Percentiles rank a stretch among this genome's conserved stretches.
phyloP scores from a whole-genome alignment of 2,797 vertebrate genomes.

The Falco peregrinus region DNA sequence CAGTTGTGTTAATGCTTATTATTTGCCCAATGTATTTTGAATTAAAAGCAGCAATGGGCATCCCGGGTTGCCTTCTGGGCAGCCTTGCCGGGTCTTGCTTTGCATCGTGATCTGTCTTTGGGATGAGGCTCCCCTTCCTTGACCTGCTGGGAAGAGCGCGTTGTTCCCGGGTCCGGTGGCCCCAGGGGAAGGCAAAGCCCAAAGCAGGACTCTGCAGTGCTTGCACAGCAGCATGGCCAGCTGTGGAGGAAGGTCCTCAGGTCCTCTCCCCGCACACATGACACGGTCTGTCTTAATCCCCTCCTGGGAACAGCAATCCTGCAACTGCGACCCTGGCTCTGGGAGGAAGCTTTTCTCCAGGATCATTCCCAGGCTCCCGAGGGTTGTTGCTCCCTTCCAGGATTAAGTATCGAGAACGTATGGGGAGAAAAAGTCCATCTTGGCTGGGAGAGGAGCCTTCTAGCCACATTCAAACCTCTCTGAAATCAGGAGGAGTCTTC shows the following conservation, averaged over 20 bases:
- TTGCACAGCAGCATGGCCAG: background rate
- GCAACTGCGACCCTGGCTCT: background rate
- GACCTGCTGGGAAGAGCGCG: background rate
- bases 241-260: conserved; percentile 3
- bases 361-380: conserved; percentile 27
- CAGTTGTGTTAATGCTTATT: background rate
- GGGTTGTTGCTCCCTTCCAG: background rate
- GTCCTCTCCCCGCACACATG: background rate
- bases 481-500: background rate
- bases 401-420: background rate
- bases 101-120: background rate
- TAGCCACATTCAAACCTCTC: background rate
- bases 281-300: background rate
- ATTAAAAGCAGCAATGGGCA: background rate
- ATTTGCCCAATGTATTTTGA: background rate
- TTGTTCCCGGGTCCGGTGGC: background rate
- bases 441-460: background rate
- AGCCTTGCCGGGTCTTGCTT: background rate
- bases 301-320: background rate
- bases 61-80: background rate
- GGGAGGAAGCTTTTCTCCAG: background rate
- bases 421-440: background rate
- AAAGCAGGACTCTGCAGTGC: background rate
- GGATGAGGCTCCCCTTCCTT: background rate
- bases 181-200: background rate